Conservation (phyloP, 1,140 invertebrate genomes). For the Leptinotarsa defecta region DNA sequence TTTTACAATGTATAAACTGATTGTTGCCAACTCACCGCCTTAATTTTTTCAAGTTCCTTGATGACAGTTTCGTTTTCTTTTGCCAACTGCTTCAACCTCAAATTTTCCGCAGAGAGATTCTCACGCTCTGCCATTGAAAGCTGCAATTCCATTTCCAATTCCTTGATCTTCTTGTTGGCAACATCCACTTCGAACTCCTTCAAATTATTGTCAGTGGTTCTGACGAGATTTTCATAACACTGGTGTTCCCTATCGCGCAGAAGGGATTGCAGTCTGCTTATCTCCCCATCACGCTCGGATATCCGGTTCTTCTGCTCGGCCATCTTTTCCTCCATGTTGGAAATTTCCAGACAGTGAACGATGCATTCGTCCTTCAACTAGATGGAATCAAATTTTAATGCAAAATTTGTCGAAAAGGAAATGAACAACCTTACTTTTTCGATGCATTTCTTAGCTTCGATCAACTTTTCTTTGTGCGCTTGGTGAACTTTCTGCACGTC, state of each 20-base stretch:
- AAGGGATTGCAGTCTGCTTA: background rate
- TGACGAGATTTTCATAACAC: constrained; percentile 5
- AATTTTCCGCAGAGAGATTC: background rate
- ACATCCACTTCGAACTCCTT: constrained; percentile 34
- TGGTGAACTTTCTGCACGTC: constrained; percentile 57
- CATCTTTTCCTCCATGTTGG: too few species aligned
- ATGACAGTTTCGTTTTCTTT: background rate
- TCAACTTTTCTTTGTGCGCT: constrained; percentile 60
- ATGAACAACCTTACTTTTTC: constrained; percentile 34
- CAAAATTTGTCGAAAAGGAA: constrained; percentile 21
- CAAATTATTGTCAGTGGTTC: constrained; percentile 27
- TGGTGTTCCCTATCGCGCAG: background rate
- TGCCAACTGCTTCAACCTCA: background rate
- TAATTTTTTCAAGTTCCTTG: constrained; percentile 9
- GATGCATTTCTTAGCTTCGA: constrained; percentile 59
- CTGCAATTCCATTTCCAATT: constrained; percentile 20
- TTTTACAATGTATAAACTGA: too few species aligned
- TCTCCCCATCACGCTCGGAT: background rate
- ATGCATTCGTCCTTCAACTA: background rate
- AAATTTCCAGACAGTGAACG: too few species aligned
- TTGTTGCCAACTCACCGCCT: background rate
- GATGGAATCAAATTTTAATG: constrained; percentile 5
- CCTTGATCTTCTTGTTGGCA: constrained; percentile 32
- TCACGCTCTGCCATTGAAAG: constrained; percentile 2
- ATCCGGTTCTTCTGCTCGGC: too few species aligned